Percentiles rank a stretch among this genome's conserved stretches.
Evolutionary conservation across 2,113 vertebrate genomes (phyloP).

Genomic region (Chaenocephalus aceratus): DNA sequence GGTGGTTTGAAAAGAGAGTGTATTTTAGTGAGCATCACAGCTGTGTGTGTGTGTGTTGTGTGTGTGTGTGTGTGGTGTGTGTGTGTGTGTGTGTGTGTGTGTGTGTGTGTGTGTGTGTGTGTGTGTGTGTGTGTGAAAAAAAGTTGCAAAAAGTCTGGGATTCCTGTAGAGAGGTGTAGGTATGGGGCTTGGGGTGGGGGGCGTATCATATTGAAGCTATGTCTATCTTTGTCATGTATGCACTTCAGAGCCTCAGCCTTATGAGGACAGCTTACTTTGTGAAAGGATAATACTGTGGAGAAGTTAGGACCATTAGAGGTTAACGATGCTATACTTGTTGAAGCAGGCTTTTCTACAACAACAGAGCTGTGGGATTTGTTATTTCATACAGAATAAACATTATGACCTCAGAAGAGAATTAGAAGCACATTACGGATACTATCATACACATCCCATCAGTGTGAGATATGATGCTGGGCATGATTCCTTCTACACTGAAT

Average conservation of each 20-base stretch:
- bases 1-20: not conserved
- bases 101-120: constrained; percentile 1
- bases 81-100: constrained; percentile 1
- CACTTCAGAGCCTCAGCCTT: not conserved
- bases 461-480: not conserved
- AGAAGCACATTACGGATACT: not conserved
- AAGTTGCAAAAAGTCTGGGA: constrained; percentile 1
- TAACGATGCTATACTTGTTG: not conserved
- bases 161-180: not conserved
- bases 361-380: too few species aligned
- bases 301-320: not conserved
- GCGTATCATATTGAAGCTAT: not conserved
- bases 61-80: not conserved
- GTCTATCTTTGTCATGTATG: constrained; percentile 9
- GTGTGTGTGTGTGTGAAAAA: not conserved
- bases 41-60: constrained; percentile 5
- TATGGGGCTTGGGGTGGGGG: too few species aligned
- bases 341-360: too few species aligned
- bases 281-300: not conserved
- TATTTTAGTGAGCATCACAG: not conserved
- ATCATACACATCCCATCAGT: not conserved
- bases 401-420: too few species aligned
- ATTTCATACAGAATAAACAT: not conserved
- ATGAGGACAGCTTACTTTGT: not conserved
- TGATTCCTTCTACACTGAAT: not conserved